Evolutionary conservation across 2,797 vertebrate species (phyloP), one percentile per base, ranked within the genome.

Genomic region (Momotus momota): DNA sequence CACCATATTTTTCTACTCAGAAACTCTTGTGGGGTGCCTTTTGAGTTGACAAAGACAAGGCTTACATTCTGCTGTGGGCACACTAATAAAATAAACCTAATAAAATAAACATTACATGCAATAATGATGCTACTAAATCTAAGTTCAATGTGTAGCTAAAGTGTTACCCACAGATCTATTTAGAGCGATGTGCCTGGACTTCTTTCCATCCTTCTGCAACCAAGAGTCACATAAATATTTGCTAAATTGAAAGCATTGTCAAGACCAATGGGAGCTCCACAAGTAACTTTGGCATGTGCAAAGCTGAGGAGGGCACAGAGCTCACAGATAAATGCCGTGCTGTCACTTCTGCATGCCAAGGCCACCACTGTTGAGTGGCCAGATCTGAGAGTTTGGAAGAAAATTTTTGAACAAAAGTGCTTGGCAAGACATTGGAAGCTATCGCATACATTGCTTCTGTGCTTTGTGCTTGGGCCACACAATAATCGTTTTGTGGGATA

Each of bases 61-160:
- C 93, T 95, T 89, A 83, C 43, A 95, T 86, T 96, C 88, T 95
- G 84, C 96, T 97, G 95, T 94, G 95, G 96, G 93, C 93, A 91
- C 75, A 93, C 95, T 96, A 96, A 95, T 96, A 95, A 96, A 96
- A 96, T 96, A 97, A 96, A 93, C 94, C 88, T 95, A 95, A 95
- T 96, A 95, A 97, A 96, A 96, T 91, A 97, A 96, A 94, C 95
- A 96, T 95, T 96, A 95, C 95, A 94, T 96, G 95, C 88, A 91
- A 81, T 96, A 96, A 95, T 10, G 81, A 96, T 97, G 96, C 96
- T 96, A 94, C 95, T 96, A 92, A 96, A 96, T 96, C 96, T 81
- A 85, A 87, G 94, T 88, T 96, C 94, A 95, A 65, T 94, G 93
- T 94, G 95, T 73, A 96, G 92, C 74, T 96, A 91, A 96, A 95